Evolutionary conservation across 2,797 vertebrate species (phyloP), one percentile per base, ranked within the genome.

Genomic region (Salmo trutta): DNA sequence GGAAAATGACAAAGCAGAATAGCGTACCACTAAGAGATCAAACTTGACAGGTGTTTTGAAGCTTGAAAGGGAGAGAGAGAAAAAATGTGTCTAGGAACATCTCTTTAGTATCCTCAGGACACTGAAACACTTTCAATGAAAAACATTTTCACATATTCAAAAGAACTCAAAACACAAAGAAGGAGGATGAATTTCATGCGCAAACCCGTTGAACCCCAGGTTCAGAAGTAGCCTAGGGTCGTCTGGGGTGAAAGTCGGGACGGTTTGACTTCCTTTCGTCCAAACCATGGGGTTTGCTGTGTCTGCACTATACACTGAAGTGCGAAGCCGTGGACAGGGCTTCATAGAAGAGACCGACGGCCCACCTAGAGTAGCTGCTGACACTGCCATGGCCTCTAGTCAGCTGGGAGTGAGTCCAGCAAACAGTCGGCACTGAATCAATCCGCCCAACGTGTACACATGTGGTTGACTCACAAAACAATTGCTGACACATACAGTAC

Each of bases 251-350:
- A 64, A n/a, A 56, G 59, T 64, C 59, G 27, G 59, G 21, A 65
- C 4, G 4, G 62, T 27, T 27, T 65, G 62, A 65, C n/a, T 65
- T 27, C 17, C 3, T n/a, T 33, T n/a, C 67, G n/a, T 16, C 33
- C 17, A 41, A 33, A 69, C 31, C 56, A 5, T 31, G 17, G 59
- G 19, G 19, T 14, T 12, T 14, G 24, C 76, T 62, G 59, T 67
- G 71, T 73, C 41, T 51, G 53, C 54, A 27, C 53, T 19, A 24
- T 24, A 66, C 47, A 53, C 72, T 78, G 14, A 53, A 59, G 64
- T 78, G 71, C 24, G 62, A 47, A 74, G 51, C 41, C 56, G 10
- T 5, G 7, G 53, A 70, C 52, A 47, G 19, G 10, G 29, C 51
- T 31, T 31, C 64, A 74, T 27, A 67, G 24, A 47, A 41, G 67